Evolutionary conservation across 2,888 invertebrate species (phyloP), one percentile per base, ranked within the genome.

Genomic region (Helobdella robusta): DNA sequence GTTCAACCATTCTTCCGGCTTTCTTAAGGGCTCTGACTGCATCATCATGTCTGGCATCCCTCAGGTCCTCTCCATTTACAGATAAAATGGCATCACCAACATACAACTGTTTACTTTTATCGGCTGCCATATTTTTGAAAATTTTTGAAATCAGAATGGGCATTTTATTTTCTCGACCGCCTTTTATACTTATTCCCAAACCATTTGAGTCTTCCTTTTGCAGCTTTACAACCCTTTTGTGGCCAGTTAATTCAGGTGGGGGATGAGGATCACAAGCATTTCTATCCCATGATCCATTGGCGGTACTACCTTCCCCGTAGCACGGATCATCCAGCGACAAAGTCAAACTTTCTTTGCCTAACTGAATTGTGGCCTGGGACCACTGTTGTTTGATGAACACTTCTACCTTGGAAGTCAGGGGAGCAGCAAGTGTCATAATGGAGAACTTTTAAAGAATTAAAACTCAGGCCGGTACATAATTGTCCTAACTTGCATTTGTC

Each of bases 131-230:
- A 67, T 83, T 83, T 75, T 83, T 82, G 80, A 97, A 97, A 79
- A 98, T 97, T 83, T 97, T 97, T 70, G 94, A 94, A 79, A 97
- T 97, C 68, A 97, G 85, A 74, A 98, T 97, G 0, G 97, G 97
- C 95, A 98, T 97, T 78, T 93, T 93, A 81, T 97, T 97, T 80
- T 98, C 97, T 75, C 89, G 88, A 23, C 97, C 97, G 59, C 97
- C 97, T 81, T 98, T 97, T 73, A 98, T 98, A 72, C 95, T 95
- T 76, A 98, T 95, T 56, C 97, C 98, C 70, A 98, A 84, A 23
- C 98, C 97, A 82, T 92, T 94, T 81, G 92, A 92, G 78, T 97
- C 97, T 68, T 93, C 92, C 82, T 98, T 98, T 63, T 92, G 86
- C 64, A 98, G 93, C 76, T 92, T 87, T 69, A 98, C 95, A 73